Evolutionary conservation across 2,888 invertebrate species (phyloP).

Genomic region (Malthinus flaveolus): DNA sequence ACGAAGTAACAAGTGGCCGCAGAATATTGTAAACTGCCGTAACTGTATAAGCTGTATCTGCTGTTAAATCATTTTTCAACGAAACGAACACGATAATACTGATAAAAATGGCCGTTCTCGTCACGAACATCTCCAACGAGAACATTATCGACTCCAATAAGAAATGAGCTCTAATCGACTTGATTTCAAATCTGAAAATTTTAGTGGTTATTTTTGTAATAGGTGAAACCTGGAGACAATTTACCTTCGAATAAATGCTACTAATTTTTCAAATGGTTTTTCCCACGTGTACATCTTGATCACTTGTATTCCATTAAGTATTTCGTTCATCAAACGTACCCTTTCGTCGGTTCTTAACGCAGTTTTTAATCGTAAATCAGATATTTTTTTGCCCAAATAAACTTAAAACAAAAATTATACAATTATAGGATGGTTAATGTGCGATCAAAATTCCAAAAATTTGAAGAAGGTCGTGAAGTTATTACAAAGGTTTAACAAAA

Average conservation of each 20-base stretch:
- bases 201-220: constrained; percentile 10
- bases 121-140: constrained; percentile 86
- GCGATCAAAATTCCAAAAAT: too few species aligned
- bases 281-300: constrained; percentile 99
- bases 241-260: constrained; percentile 71
- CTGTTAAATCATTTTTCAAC: constrained; percentile 71
- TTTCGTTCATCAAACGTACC: constrained; percentile 70
- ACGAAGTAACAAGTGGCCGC: constrained; percentile 85
- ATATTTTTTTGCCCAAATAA: constrained; percentile 50
- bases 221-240: neutral
- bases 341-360: constrained; percentile 68
- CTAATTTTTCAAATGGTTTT: constrained; percentile 83
- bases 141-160: constrained; percentile 76
- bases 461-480: neutral
- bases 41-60: constrained; percentile 85
- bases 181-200: constrained; percentile 67
- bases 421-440: neutral
- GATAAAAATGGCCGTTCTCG: constrained; percentile 83
- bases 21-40: constrained; percentile 90
- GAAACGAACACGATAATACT: constrained; percentile 79
- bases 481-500: too few species aligned
- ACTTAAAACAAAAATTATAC: constrained; percentile 36
- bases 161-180: constrained; percentile 72
- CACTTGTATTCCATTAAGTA: constrained; percentile 78
- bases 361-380: constrained; percentile 55